Evolutionary conservation across 2,113 vertebrate species (phyloP).

Genomic region (Pituophis catenifer): DNA sequence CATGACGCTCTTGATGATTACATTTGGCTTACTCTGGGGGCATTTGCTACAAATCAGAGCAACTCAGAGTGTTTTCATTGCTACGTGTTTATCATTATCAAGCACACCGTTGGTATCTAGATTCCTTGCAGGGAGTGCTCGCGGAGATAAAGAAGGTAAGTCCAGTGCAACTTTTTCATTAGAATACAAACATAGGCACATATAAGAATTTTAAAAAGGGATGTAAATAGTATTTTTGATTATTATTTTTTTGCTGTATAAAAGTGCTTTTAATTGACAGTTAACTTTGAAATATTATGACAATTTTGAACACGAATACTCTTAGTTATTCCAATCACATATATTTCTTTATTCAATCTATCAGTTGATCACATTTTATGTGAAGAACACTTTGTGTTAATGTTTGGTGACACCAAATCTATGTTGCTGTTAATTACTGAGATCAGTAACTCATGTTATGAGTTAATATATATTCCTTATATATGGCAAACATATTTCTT

Average conservation of each 20-base stretch:
- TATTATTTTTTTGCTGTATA: background rate
- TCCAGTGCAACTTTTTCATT: conserved; percentile 11
- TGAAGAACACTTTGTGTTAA: background rate
- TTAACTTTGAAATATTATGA: background rate
- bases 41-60: conserved; percentile 85
- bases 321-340: background rate
- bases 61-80: conserved; percentile 92
- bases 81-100: conserved; percentile 91
- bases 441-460: background rate
- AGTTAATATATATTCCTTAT: background rate
- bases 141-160: conserved; percentile 89
- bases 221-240: background rate
- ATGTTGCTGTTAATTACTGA: background rate
- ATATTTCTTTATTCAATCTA: background rate
- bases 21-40: conserved; percentile 88
- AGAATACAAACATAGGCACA: background rate
- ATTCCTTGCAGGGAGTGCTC: conserved; percentile 84
- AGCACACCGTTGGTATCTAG: conserved; percentile 94
- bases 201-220: background rate
- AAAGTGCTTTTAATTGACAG: background rate
- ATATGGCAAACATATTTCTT: background rate
- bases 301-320: background rate
- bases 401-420: background rate
- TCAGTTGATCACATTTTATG: background rate
- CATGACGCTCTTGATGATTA: conserved; percentile 90